Conservation (phyloP, 2,888 invertebrate genomes). For the Diabrotica balteata region DNA sequence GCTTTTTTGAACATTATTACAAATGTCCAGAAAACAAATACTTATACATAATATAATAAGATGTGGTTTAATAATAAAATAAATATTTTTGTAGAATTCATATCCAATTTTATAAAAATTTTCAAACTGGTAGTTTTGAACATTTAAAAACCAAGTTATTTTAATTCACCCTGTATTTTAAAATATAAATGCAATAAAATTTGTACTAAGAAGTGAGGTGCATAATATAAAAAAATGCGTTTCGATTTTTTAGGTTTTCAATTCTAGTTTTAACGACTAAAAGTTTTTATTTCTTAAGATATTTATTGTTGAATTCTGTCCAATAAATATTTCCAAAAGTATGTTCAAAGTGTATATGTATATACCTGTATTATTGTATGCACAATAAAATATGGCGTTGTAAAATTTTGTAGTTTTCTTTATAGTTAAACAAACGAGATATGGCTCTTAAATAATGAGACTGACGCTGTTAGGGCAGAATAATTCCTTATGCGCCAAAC, state of each 20-base stretch:
- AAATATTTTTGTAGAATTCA: too few species aligned
- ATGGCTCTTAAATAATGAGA: too few species aligned
- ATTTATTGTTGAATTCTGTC: conserved; percentile 63
- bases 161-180: conserved; percentile 31
- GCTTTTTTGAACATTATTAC: too few species aligned
- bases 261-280: conserved; percentile 50
- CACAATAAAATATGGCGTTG: conserved; percentile 63
- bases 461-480: too few species aligned
- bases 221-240: conserved; percentile 41
- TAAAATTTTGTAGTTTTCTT: conserved; percentile 41
- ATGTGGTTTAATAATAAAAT: too few species aligned
- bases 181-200: conserved; percentile 47
- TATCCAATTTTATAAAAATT: too few species aligned
- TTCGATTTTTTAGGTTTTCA: conserved; percentile 44
- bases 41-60: too few species aligned
- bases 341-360: conserved; percentile 63
- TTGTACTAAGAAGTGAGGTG: conserved; percentile 37
- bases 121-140: too few species aligned
- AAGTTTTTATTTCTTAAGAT: conserved; percentile 54
- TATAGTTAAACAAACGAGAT: too few species aligned
- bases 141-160: too few species aligned
- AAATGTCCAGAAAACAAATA: too few species aligned
- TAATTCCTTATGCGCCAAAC: too few species aligned
- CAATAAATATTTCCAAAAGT: conserved; percentile 59
- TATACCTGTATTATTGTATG: conserved; percentile 64